Base-by-base conservation (phyloP, 30 jellyfish, hydroid and myxozoan genomes). In the Calvadosia cruxmelitensis region DNA sequence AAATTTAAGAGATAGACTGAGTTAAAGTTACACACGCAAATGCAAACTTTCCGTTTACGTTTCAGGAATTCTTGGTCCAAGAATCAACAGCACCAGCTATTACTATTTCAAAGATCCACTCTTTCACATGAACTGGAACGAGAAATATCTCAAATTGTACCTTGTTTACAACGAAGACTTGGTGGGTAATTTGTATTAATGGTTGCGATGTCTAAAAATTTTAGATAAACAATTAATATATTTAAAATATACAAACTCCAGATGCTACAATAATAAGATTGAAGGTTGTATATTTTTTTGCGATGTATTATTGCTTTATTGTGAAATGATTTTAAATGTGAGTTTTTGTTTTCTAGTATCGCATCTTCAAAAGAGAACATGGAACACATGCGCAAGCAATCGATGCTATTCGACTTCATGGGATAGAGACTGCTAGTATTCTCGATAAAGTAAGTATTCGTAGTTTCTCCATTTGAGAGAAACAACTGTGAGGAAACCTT, bases 371-470 rank as follows among this genome's bases (percentile, higher is more conserved):
- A 62, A 48, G 49, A 5, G 77, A 78, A 72, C 69, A 78, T 63
- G 74, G 80, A 61, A 78, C 68, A 0, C 82, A 78, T 0, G 29
- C 65, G 1, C 24, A 29, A 3, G 82, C 92, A 30, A 78, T 78
- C 82, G 49, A 70, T 33, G 62, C 33, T 31, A 78, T 78, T 0
- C 26, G 78, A 26, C 82, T 64, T 65, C 92, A 78, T 69, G 92
- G 80, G 20, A 13, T 69, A 52, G 92, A 78, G 7, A 64, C 92
- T 3, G 51, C 68, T 34, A 69, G 50, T 72, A 78, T 78, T 1
- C 77, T 78, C 35, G 92, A 78, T 67, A 78, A 78, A 82, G 92
- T 78, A 23, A n/a, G 66, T n/a, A n/a, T n/a, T n/a, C n/a, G n/a
- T n/a, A n/a, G n/a, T n/a, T n/a, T n/a, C n/a, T n/a, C n/a, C n/a